These are phyloP conservation scores for Leptinotarsa lineolata DNA, from an alignment of 1,140 invertebrate genomes.

Conservation along the genomic window DNA sequence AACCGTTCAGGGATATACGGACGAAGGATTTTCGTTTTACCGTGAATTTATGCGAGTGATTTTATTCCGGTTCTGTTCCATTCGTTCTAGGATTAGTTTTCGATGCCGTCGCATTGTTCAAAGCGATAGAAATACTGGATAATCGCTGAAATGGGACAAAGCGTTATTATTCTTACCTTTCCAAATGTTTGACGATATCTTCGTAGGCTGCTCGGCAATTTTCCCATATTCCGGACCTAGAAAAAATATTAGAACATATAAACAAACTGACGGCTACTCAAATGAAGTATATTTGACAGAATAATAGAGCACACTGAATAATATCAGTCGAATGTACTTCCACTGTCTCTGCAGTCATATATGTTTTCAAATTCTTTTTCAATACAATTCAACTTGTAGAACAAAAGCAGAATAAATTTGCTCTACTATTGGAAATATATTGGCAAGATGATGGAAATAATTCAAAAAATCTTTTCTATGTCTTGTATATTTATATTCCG, in stretches of 20 bases:
- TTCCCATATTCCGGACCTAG: conserved; percentile 89
- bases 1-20: conserved; percentile 13
- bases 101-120: no score
- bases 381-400: no score
- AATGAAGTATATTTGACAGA: not conserved
- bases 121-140: not conserved
- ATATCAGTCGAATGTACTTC: not conserved
- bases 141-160: not conserved
- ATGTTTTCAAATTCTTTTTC: not conserved
- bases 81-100: not conserved
- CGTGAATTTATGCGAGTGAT: not conserved
- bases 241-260: conserved; percentile 37
- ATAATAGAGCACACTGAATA: not conserved
- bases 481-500: no score
- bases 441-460: no score
- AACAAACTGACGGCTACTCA: not conserved
- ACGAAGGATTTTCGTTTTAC: conserved; percentile 10
- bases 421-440: no score
- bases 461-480: no score
- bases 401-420: no score
- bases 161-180: conserved; percentile 70
- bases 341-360: not conserved
- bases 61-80: not conserved
- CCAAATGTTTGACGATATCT: conserved; percentile 90
- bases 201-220: conserved; percentile 91